Evolutionary conservation across 2,797 vertebrate species (phyloP), one percentile per base, ranked within the genome.

Genomic region (Sardinella longiceps): DNA sequence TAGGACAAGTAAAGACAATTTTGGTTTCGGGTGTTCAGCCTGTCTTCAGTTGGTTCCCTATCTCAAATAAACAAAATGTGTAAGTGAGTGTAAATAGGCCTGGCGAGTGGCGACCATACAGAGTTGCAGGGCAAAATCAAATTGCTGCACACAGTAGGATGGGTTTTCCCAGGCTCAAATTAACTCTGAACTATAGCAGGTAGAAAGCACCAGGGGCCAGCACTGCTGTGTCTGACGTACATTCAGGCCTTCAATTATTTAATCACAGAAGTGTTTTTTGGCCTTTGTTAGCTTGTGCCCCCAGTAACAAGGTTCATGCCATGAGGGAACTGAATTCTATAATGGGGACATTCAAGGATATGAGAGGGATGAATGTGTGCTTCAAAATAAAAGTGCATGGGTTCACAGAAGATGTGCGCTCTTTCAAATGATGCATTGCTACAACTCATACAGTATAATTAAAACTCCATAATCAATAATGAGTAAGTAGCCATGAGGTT

Each of bases 291-390:
- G 56, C 63, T 33, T 37, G 63, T 33, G 63, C 9, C 37, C 51
- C 37, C 33, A 39, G 70, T 77, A 43, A 77, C 70, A 77, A 77
- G 70, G 70, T 43, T 43, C 70, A 77, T 37, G 70, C 43, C 70
- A 77, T 23, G 63, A 37, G 63, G 18, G 37, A 39, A 39, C 6
- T 23, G 70, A 39, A 2, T 39, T 43, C 70, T 23, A 23, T 7
- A n/a, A 43, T 37, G 0, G 33, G 37, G 33, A 77, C 15, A 74
- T 51, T 51, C 7, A 53, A 18, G 9, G 63, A 37, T 3, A n/a
- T 18, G n/a, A 10, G 1, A 23, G 25, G 14, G 6, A n/a, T 60
- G 56, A 60, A 2, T n/a, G 23, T 15, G 10, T 56, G 20, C 18
- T 5, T 5, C 50, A 56, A 56, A 4, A n/a, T 3, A 23, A 56